Conservation (phyloP, 2,797 vertebrate genomes). For the Leptodactylus fallax region DNA sequence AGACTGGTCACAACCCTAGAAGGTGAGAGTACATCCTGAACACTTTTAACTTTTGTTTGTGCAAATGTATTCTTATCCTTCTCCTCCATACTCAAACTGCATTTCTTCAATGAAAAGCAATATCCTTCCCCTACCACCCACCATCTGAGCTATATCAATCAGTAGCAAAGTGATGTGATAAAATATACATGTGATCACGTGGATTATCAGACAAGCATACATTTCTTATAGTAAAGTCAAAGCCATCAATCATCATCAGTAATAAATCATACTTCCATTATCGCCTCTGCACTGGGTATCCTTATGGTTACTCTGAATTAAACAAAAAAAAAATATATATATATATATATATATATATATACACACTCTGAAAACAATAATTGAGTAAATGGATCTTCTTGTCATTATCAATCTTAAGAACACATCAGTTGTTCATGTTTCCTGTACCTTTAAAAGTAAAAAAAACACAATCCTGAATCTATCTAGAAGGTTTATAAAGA, state of each 20-base stretch:
- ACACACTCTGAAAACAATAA: background rate
- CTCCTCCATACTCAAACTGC: too few species aligned
- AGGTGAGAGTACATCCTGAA: too few species aligned
- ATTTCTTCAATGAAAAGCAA: too few species aligned
- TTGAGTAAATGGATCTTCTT: background rate
- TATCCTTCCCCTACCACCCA: too few species aligned
- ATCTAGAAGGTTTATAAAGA: conserved; percentile 20
- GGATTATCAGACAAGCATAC: too few species aligned
- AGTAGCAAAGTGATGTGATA: background rate
- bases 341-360: too few species aligned
- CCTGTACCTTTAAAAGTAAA: conserved; percentile 10
- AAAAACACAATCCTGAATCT: background rate
- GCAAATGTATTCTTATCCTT: too few species aligned
- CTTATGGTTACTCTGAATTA: background rate
- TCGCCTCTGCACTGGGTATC: too few species aligned
- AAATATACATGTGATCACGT: background rate
- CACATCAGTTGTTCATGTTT: too few species aligned
- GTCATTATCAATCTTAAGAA: background rate
- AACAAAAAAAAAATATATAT: background rate
- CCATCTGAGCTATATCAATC: background rate
- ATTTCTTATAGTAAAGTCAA: too few species aligned
- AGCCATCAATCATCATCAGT: background rate
- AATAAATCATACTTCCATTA: background rate
- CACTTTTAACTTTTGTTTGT: too few species aligned
- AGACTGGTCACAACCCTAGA: too few species aligned